Evolutionary conservation across 2,797 vertebrate species (phyloP), one percentile per base, ranked within the genome.

Genomic region (Mallotus villosus): DNA sequence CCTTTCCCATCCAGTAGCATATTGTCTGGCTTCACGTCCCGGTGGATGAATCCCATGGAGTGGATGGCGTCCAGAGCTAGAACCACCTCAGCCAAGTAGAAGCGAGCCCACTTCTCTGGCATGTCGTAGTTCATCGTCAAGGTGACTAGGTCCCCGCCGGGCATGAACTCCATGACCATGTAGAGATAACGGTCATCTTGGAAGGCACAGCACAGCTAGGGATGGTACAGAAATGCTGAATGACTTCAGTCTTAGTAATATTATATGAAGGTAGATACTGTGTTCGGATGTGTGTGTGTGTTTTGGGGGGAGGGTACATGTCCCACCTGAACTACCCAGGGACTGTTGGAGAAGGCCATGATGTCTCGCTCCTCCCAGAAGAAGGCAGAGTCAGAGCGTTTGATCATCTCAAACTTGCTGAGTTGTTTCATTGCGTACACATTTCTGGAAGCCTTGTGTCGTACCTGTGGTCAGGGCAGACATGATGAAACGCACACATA

Each of bases 101-200:
- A 99, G 64, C 95, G 92, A 73, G 95, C 96, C 97, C 97, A 99
- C 74, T 95, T 95, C 87, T 99, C 97, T 12, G 97, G 96, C 74
- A 99, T 92, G 88, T 99, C 97, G 0, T 98, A 99, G 90, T 96
- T 98, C 91, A 97, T 96, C 92, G 97, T 98, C 78, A 99, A 96
- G 17, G 97, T 99, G 61, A 99, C 97, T 71, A 99, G 90, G 89
- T 99, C 97, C 78, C 97, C 97, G 1, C 97, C 97, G 0, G 97
- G 94, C 97, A 99, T 99, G 87, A 96, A 99, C 80, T 99, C 97
- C 97, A 99, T 99, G 83, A 98, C 97, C 95, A 99, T 95, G 83
- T 98, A 99, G 70, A 99, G 94, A 84, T 95, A 92, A 12, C 91
- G 94, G 78, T 96, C 93, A 76, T 98, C 97, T 94, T 99, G 97